A percentile compares a stretch with the other conserved stretches of the same genome.
These are phyloP conservation scores for Acipenser ruthenus DNA, from an alignment of 2,797 vertebrate genomes.

Conservation along the genomic window DNA sequence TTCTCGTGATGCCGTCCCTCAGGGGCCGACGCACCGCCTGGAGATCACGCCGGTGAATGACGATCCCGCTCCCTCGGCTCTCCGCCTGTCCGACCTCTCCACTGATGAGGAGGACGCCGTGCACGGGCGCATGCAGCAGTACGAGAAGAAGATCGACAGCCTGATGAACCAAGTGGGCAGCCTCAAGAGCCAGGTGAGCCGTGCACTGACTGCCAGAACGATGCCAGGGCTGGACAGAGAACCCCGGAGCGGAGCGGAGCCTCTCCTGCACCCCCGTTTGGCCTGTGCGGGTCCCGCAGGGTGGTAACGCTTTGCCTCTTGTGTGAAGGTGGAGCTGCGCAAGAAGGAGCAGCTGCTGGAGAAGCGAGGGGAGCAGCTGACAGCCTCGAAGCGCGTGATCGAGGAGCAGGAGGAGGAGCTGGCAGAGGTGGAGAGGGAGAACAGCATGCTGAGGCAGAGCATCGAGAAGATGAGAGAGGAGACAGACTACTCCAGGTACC, in stretches of 20 bases:
- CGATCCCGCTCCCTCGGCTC: constrained; percentile 54
- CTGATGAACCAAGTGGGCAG: constrained; percentile 75
- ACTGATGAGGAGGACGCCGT: constrained; percentile 70
- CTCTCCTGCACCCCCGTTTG: constrained; percentile 6
- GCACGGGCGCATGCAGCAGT: constrained; percentile 66
- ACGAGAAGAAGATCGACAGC: constrained; percentile 78
- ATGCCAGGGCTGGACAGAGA: no score
- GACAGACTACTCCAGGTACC: constrained; percentile 58
- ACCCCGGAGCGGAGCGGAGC: neutral
- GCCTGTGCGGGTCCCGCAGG: neutral
- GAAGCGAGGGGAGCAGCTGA: constrained; percentile 55
- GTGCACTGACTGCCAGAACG: neutral
- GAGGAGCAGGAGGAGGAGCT: constrained; percentile 76
- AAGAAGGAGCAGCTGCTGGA: constrained; percentile 44
- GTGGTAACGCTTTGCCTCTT: neutral
- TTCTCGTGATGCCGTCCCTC: neutral
- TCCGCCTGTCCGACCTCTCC: constrained; percentile 74
- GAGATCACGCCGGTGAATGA: constrained; percentile 58
- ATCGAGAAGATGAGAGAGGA: constrained; percentile 79
- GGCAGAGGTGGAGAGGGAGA: constrained; percentile 74
- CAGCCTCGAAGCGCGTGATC: constrained; percentile 61
- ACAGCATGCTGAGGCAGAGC: constrained; percentile 61
- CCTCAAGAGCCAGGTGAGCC: constrained; percentile 74
- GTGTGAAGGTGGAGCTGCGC: constrained; percentile 45
- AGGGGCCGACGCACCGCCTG: constrained; percentile 68